Percentiles rank a stretch among this genome's conserved stretches.
These are phyloP conservation scores for Drosophila bocki DNA, from an alignment of 1,140 invertebrate species.

Conservation along the genomic window DNA sequence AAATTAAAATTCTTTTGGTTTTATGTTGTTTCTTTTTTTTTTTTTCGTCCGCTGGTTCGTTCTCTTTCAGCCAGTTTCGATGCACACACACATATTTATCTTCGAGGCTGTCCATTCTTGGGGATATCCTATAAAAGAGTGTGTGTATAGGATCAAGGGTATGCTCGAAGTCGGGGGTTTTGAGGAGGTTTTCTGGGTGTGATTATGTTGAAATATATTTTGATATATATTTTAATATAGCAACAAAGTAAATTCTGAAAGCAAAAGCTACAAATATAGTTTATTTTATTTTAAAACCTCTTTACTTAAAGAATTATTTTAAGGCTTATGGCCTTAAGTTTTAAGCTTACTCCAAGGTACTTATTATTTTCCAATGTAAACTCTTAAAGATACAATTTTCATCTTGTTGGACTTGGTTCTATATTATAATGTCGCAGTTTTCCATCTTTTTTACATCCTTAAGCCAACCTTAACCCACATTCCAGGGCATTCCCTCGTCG, in stretches of 20 bases:
- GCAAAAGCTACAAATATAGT: neutral
- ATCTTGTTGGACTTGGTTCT: too few species aligned
- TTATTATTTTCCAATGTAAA: too few species aligned
- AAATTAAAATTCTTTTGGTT: constrained; percentile 84
- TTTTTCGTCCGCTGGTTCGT: constrained; percentile 15
- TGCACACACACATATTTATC: constrained; percentile 21
- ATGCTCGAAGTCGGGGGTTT: neutral
- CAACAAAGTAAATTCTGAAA: neutral
- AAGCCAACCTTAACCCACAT: too few species aligned
- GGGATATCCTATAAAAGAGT: constrained; percentile 38
- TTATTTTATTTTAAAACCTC: neutral
- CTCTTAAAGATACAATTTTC: too few species aligned
- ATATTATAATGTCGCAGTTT: too few species aligned
- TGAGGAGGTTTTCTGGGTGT: neutral
- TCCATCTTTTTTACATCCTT: too few species aligned
- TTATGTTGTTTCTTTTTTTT: constrained; percentile 68
- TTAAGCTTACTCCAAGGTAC: too few species aligned
- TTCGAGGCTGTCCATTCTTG: constrained; percentile 23
- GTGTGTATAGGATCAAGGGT: neutral
- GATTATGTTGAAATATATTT: neutral
- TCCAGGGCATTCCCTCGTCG: constrained; percentile 15
- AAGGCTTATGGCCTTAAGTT: too few species aligned
- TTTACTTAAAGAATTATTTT: too few species aligned
- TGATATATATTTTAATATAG: neutral
- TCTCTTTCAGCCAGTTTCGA: constrained; percentile 47